Percentiles rank a stretch among this genome's conserved stretches.
phyloP scores from a whole-genome alignment of 2,113 vertebrate species.

The Entelurus aequoreus region DNA sequence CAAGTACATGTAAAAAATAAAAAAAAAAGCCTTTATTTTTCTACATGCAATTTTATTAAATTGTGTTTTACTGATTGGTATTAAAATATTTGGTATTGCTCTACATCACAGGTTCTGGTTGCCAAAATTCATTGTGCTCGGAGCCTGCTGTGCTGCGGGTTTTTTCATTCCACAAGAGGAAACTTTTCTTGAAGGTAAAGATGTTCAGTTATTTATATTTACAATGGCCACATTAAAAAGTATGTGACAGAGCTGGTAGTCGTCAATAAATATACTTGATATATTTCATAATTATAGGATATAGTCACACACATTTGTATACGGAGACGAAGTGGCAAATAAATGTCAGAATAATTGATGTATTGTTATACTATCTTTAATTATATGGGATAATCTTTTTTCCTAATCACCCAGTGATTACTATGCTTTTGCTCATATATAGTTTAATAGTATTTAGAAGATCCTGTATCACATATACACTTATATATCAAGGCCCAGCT shows the following conservation, averaged over 20 bases:
- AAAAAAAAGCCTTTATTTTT: no score
- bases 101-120: constrained; percentile 86
- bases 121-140: constrained; percentile 83
- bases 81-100: constrained; percentile 1
- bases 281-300: neutral
- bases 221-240: neutral
- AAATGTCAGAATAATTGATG: no score
- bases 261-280: neutral
- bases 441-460: no score
- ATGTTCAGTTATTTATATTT: neutral
- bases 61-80: neutral
- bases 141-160: constrained; percentile 86
- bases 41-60: neutral
- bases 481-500: no score
- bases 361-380: no score
- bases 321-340: no score
- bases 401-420: no score
- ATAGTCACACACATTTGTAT: no score
- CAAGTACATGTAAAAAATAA: no score
- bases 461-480: no score
- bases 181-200: constrained; percentile 86
- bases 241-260: neutral
- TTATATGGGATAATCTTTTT: no score
- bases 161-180: constrained; percentile 92
- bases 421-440: no score